A percentile compares a stretch with the other conserved stretches of the same genome.
phyloP scores from a whole-genome alignment of 35 echinoderm and acorn worm species.

The Heliocidaris tuberculata region DNA sequence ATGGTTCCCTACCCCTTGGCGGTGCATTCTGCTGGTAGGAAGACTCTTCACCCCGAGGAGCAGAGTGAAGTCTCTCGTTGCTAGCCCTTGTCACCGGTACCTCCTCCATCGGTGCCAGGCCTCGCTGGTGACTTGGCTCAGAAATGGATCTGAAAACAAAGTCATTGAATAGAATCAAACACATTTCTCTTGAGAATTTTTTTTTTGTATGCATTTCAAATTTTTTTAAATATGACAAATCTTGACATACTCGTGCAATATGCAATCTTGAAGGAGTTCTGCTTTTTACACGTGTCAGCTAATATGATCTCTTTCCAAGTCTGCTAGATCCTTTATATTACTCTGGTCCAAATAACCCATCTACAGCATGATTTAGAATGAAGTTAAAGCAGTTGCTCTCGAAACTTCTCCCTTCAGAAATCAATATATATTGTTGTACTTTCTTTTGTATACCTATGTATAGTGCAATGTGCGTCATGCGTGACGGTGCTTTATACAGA shows the following conservation, averaged over 20 bases:
- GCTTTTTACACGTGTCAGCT: no score
- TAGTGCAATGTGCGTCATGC: no score
- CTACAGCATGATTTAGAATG: neutral
- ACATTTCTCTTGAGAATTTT: no score
- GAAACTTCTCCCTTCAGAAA: neutral
- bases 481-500: no score
- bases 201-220: no score
- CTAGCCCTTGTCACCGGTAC: conserved; percentile 5
- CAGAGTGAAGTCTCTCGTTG: conserved; percentile 8
- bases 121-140: conserved; percentile 47
- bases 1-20: conserved; percentile 30
- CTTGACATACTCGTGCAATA: no score
- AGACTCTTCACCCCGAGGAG: neutral
- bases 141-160: conserved; percentile 23
- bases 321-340: neutral
- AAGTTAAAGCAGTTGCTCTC: neutral
- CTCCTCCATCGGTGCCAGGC: conserved; percentile 37
- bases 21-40: neutral
- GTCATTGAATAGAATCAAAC: neutral
- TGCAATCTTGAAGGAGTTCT: no score
- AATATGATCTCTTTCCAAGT: neutral
- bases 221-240: no score
- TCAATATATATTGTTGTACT: neutral
- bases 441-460: no score
- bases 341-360: neutral